Base-by-base conservation (phyloP, 2,888 invertebrate species). In the Hemistola chrysoprasaria region DNA sequence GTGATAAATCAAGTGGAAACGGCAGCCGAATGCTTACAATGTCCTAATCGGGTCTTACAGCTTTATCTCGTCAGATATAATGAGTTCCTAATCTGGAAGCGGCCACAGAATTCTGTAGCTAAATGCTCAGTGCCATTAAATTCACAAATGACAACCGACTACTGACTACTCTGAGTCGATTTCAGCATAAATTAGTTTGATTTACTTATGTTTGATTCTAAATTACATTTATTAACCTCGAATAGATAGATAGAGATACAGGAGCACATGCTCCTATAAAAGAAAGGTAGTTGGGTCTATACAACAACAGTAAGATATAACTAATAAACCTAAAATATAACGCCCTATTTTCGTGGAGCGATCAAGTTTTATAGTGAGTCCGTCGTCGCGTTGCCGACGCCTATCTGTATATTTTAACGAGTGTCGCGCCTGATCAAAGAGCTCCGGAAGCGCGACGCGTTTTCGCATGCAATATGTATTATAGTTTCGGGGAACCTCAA, bases 21-120 rank as follows among this genome's bases (percentile, higher is more conserved):
- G n/a, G 22, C 53, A 44, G 58, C 58, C 55, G 51, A 67, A 63
- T 56, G 59, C 45, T 52, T 33, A 25, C 9, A 48, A 60, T 63
- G 68, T 65, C 69, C 65, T 62, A 68, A 70, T 63, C 61, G 58
- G 62, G 62, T 64, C 60, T 58, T 58, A 63, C 61, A 59, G 69
- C 67, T 74, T 78, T 79, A 80, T 75, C 67, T 71, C 56, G 59
- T 69, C 68, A 78, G 79, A 78, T 82, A 76, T 82, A 83, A 82
- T 76, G 76, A 84, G 81, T 78, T 75, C 84, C 82, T 73, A 79
- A 81, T 78, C 72, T 69, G 75, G 78, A 65, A 53, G 69, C 58
- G 52, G 54, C 65, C 68, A 71, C 78, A 73, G 66, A 80, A 85
- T 84, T 83, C 85, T 69, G 66, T 68, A 56, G 49, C 69, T 63